Evolutionary conservation across 2,113 vertebrate species (phyloP), one percentile per base, ranked within the genome.

Genomic region (Pelodiscus sinensis): DNA sequence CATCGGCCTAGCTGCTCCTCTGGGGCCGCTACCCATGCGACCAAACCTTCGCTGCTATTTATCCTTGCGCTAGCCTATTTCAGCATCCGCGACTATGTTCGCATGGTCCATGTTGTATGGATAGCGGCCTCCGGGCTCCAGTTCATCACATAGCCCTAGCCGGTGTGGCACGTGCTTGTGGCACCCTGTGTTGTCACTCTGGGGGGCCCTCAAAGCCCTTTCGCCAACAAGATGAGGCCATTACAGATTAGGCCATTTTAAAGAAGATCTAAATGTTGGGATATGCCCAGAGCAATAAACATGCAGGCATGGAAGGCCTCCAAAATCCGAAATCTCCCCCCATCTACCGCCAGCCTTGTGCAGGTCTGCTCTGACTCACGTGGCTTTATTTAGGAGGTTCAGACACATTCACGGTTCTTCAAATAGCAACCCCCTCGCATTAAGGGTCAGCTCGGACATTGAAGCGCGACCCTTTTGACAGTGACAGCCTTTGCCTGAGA

Each of bases 271-370:
- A 92, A 92, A 88, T 92, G 85, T 13, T 68, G 84, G 56, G 52
- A 87, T 56, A 31, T 88, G 91, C 91, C 86, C 93, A 93, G 89
- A 82, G n/a, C 55, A 86, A 93, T 84, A 92, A 94, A 88, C 57
- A 83, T 24, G 25, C 31, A 91, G 85, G 10, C 94, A 14, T 82
- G 88, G 88, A 73, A 87, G 86, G 88, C 91, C 92, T 94, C 85
- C 80, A 71, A 93, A 60, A n/a, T 87, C 10, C 79, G 77, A 65
- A 50, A 25, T 85, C 44, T 21, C 4, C 18, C 44, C 82, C 82
- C 38, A 65, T 27, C 87, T n/a, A 19, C 38, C 75, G 82, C 79
- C 79, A 86, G 79, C 79, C 0, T 1, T 89, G 71, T n/a, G 44
- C n/a, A 86, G 56, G 5, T 77, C 79, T 85, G 51, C 51, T 71